Base-by-base conservation (phyloP, 2,888 invertebrate species). In the Ischnura elegans region DNA sequence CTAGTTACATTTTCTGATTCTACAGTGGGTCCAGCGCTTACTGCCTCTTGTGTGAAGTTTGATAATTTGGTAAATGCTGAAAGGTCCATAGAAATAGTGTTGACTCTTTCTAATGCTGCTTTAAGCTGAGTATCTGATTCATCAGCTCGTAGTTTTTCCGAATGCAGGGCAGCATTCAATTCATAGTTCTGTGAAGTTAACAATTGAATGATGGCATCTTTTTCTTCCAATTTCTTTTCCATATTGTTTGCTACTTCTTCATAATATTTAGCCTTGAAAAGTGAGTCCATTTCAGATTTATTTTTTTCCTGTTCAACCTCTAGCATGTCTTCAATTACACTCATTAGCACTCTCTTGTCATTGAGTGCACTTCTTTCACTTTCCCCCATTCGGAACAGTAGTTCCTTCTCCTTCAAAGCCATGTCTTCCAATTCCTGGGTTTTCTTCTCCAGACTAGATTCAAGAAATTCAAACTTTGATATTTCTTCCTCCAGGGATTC, bases 331-430 rank as follows among this genome's bases (percentile, higher is more conserved):
- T 55, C 90, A 43, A 90, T 25, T 2, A 25, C 61, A 55, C 47
- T 90, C 43, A 90, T 25, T 61, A 90, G 36, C 21, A 25, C 43
- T 2, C 16, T 66, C 16, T 61, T 61, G 8, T 90, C 90, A 90
- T 3, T 90, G 13, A 25, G n/a, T 8, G 25, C 42, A 21, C 66
- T 42, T 61, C 25, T 13, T 19, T 42, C 55, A 45, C 13, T 86
- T 86, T 43, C 86, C n/a, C 46, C 86, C 29, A 86, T 86, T 86
- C 13, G 10, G 3, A 10, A 43, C 6, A 43, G n/a, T 8, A 86
- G 86, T 86, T 86, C 86, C n/a, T 66, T 42, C 43, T 61, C 43
- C n/a, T 90, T 90, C 45, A 61, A 45, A 21, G 19, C 61, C 90
- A 90, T 21, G 2, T 61, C 19, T 43, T 90, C 45, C 45, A 90